Percentiles rank a stretch among this genome's conserved stretches.
phyloP scores from a whole-genome alignment of 2,113 vertebrate genomes.

The Xenopus laevis region DNA sequence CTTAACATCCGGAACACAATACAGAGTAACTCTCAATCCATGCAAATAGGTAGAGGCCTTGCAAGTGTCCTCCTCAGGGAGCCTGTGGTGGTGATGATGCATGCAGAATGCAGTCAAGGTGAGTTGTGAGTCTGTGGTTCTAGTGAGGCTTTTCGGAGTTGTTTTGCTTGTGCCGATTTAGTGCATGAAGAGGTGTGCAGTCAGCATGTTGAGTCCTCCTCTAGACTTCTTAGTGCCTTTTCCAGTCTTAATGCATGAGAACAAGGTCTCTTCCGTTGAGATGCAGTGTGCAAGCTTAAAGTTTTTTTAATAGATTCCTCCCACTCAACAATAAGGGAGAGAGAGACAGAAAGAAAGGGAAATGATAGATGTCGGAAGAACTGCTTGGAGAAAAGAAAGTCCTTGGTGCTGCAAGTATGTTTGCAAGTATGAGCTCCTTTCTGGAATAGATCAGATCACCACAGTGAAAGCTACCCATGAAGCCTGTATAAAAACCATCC shows the following conservation, averaged over 20 bases:
- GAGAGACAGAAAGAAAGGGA: slow-evolving; percentile 2
- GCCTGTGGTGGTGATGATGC: slow-evolving; percentile 71
- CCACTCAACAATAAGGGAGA: slow-evolving; percentile 53
- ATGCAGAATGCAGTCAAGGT: slow-evolving; percentile 82
- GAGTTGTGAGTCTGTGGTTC: slow-evolving; percentile 75
- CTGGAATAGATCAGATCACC: slow-evolving; percentile 63
- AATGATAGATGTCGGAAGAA: slow-evolving; percentile 52
- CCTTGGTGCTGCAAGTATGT: slow-evolving; percentile 72
- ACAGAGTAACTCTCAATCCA: slow-evolving; percentile 61
- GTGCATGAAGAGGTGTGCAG: slow-evolving; percentile 82
- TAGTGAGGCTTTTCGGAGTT: slow-evolving; percentile 58
- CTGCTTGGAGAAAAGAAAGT: slow-evolving; percentile 79
- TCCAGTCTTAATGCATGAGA: slow-evolving; percentile 62
- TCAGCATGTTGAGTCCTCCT: slow-evolving; percentile 82
- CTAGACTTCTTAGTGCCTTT: slow-evolving; percentile 76
- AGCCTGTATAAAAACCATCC: slow-evolving; percentile 27
- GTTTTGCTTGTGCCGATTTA: slow-evolving; percentile 73
- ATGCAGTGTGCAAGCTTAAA: slow-evolving; percentile 78
- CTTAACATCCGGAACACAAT: slow-evolving; percentile 8
- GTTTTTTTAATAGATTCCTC: slow-evolving; percentile 72
- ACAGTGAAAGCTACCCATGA: slow-evolving; percentile 71
- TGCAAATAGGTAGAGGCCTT: slow-evolving; percentile 72
- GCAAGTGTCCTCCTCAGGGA: slow-evolving; percentile 72
- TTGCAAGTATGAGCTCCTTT: slow-evolving; percentile 74
- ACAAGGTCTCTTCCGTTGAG: slow-evolving; percentile 73